Percentiles rank a stretch among this genome's conserved stretches.
These are phyloP conservation scores for Trinorchestia longiramus DNA, from an alignment of 1,140 invertebrate species.

Conservation along the genomic window DNA sequence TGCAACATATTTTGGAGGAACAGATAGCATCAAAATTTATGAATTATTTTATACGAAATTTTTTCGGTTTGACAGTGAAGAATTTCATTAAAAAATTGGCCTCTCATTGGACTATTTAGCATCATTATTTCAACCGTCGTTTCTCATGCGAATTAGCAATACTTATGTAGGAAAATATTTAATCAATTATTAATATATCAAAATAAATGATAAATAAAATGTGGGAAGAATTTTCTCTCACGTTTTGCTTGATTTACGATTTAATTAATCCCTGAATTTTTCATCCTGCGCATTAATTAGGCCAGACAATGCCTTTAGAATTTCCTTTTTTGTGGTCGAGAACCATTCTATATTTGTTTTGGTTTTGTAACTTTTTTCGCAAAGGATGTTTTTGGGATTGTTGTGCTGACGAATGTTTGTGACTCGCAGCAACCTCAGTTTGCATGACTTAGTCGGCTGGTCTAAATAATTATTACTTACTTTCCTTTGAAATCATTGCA, in stretches of 20 bases:
- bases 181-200: neutral
- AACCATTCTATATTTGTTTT: neutral
- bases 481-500: neutral
- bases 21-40: no score
- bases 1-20: no score
- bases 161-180: neutral
- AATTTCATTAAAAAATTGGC: neutral
- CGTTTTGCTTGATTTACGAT: neutral
- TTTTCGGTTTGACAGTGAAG: no score
- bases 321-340: neutral
- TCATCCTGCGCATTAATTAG: neutral
- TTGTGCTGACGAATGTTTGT: neutral
- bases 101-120: no score
- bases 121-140: neutral
- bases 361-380: neutral
- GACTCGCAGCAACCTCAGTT: neutral
- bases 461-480: neutral
- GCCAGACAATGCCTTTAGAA: neutral
- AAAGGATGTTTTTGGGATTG: neutral
- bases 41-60: no score
- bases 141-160: neutral
- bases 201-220: no score
- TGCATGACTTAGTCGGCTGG: neutral
- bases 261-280: neutral
- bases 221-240: neutral